Conservation (phyloP, 2,888 invertebrate genomes). For the Amaurobius ferox region DNA sequence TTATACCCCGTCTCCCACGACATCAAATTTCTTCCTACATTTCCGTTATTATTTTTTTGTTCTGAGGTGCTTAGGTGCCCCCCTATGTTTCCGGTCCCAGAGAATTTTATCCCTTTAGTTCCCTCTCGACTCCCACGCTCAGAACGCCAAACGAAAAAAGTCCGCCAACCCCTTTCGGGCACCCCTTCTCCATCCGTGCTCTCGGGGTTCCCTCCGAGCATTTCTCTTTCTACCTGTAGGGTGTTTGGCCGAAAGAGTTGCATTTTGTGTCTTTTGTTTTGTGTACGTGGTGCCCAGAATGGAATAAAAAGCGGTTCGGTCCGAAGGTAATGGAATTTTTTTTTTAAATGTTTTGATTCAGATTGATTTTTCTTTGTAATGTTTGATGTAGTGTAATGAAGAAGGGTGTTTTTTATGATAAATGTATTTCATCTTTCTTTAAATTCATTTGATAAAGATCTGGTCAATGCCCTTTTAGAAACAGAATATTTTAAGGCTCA, state of each 20-base stretch:
- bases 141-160: conserved; percentile 9
- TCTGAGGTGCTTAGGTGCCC: conserved; percentile 27
- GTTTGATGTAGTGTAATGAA: too few relatives aligned
- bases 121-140: conserved; percentile 67
- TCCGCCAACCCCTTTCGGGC: conserved; percentile 45
- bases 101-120: conserved; percentile 65
- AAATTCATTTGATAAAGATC: too few relatives aligned
- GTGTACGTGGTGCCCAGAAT: background rate
- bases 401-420: too few relatives aligned
- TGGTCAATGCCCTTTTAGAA: too few relatives aligned
- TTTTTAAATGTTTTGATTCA: too few relatives aligned
- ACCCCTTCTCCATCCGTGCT: conserved; percentile 24
- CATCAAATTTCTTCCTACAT: conserved; percentile 69
- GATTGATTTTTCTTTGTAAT: too few relatives aligned
- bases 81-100: conserved; percentile 29
- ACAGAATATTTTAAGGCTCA: too few relatives aligned
- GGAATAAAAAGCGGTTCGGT: background rate
- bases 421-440: too few relatives aligned
- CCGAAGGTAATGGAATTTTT: background rate
- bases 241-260: conserved; percentile 22
- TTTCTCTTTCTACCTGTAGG: background rate
- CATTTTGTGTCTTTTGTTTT: conserved; percentile 1
- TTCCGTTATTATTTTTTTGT: conserved; percentile 69
- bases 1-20: conserved; percentile 68
- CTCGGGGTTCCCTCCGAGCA: conserved; percentile 4